Evolutionary conservation across 2,888 invertebrate genomes (phyloP), one percentile per base, ranked within the genome.

Genomic region (Archaeoteleia sp.): DNA sequence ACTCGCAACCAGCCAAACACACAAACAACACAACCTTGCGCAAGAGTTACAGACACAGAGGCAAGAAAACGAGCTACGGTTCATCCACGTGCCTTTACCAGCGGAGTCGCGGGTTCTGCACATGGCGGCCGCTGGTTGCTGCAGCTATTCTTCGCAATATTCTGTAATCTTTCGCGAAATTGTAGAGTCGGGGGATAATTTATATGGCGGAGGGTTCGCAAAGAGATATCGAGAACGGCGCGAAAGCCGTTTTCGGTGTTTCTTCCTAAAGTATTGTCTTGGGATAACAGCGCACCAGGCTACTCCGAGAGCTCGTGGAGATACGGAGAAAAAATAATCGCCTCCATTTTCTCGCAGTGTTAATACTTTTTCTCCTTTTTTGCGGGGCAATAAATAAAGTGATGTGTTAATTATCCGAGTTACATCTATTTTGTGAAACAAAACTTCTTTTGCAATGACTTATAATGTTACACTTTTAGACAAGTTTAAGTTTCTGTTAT

Each of bases 81-180:
- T 34, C 57, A 27, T 58, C 43, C 46, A 37, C 35, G 73, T 67
- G 40, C 54, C 75, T 75, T 75, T 70, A 70, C 70, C 67, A 53
- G 67, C 49, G 67, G 55, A 67, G 45, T 53, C 61, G 67, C 23
- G 32, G 30, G 42, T 23, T 34, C 66, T 62, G 66, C 74, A 69
- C 70, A 74, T 65, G 76, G 68, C 70, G 73, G 51, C 55, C 67
- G 67, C 67, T 62, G 67, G 67, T 55, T 53, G 48, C 45, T 61
- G 51, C 69, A 46, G 70, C 67, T 72, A 78, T 75, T 75, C 72
- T 75, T 73, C 62, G 67, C 74, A 74, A 75, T 75, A 74, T 72
- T 72, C 72, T 77, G 74, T 77, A 78, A 79, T 79, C 78, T 79
- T 70, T 72, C 70, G 76, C 78, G 72, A 76, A 78, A 77, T 74